Conservation (phyloP, 2,888 invertebrate genomes). For the Morinoia aosen region DNA sequence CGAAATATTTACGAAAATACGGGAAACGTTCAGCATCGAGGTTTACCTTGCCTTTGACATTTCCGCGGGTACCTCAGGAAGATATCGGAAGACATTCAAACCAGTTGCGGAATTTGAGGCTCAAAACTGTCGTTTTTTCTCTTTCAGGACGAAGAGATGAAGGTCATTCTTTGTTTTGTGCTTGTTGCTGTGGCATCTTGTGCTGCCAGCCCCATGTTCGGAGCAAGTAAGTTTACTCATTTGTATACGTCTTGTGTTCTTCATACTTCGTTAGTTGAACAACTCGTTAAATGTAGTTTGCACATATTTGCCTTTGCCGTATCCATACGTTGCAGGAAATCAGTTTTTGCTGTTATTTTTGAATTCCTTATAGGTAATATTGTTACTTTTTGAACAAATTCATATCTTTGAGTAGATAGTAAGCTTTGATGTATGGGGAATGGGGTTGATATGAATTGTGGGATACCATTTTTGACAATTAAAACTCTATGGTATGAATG, state of each 20-base stretch:
- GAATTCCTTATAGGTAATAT: neutral
- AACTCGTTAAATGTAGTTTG: too few species aligned
- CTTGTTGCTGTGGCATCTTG: neutral
- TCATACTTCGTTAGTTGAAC: too few species aligned
- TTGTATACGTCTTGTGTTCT: neutral
- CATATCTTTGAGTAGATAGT: neutral
- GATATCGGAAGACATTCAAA: neutral
- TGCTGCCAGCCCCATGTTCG: constrained; percentile 33
- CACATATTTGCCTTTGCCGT: neutral
- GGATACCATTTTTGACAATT: too few species aligned
- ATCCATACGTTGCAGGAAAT: neutral
- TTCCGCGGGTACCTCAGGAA: neutral
- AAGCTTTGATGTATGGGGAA: too few species aligned
- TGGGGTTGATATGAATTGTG: too few species aligned
- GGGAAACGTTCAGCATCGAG: neutral
- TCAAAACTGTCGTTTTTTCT: neutral
- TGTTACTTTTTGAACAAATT: neutral
- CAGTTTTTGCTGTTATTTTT: neutral
- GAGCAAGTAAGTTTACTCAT: constrained; percentile 26
- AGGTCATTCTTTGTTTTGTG: neutral
- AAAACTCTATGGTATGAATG: too few species aligned
- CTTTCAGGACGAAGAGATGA: neutral
- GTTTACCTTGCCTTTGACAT: neutral
- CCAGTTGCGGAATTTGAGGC: neutral
- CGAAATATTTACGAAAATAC: neutral